Evolutionary conservation across 1,140 invertebrate species (phyloP).

Genomic region (Rhopalosiphum padi): DNA sequence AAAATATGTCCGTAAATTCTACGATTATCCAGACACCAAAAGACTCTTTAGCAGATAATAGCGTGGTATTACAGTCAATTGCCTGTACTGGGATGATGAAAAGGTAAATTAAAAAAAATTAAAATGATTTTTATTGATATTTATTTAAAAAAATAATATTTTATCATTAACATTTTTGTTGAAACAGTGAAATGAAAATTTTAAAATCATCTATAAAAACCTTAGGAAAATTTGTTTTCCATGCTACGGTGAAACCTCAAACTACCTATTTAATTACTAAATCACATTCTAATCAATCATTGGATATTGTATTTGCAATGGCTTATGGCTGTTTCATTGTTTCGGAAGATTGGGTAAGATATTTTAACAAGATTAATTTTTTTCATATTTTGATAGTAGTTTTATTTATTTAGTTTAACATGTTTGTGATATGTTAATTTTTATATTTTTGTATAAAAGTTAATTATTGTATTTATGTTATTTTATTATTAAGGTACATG

Average conservation of each 20-base stretch:
- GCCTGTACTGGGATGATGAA: constrained; percentile 5
- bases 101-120: neutral
- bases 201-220: neutral
- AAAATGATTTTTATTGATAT: neutral
- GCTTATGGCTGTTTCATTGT: constrained; percentile 36
- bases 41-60: neutral
- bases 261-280: constrained; percentile 32
- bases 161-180: neutral
- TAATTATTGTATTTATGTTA: neutral
- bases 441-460: neutral
- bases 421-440: neutral
- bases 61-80: neutral
- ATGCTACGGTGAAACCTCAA: neutral
- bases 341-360: constrained; percentile 43
- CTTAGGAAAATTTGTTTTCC: neutral
- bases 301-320: constrained; percentile 30
- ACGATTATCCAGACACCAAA: neutral
- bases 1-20: neutral
- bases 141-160: neutral
- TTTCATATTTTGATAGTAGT: too few relatives aligned
- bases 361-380: too few relatives aligned
- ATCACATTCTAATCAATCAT: neutral
- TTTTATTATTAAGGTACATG: neutral
- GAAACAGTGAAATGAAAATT: neutral
- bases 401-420: too few relatives aligned